A percentile compares a stretch with the other conserved stretches of the same genome.
Conservation (phyloP, 2,797 vertebrate genomes). For the Lerista edwardsae region DNA sequence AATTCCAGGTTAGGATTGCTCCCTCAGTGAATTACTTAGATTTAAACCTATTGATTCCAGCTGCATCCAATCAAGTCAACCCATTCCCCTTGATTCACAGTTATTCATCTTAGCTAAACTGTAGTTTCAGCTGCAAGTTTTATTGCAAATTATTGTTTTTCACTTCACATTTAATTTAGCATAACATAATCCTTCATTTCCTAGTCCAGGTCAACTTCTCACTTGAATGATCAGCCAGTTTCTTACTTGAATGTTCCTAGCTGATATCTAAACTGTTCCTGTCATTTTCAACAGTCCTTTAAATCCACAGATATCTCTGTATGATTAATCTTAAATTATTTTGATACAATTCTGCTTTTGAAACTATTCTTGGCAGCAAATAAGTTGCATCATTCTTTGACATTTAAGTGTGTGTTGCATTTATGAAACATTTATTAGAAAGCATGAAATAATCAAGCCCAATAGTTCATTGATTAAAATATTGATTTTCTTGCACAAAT, state of each 20-base stretch:
- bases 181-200: background rate
- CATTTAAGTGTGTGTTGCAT: background rate
- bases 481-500: background rate
- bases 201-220: background rate
- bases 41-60: background rate
- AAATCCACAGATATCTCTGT: background rate
- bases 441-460: conserved; percentile 1
- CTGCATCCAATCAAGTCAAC: no score
- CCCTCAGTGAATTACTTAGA: background rate
- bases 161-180: background rate
- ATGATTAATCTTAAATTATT: background rate
- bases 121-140: background rate
- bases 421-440: background rate
- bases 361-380: background rate
- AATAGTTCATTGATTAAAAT: conserved; percentile 1
- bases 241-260: background rate
- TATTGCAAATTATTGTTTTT: background rate
- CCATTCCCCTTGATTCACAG: background rate
- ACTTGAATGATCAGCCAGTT: no score
- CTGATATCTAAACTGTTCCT: background rate
- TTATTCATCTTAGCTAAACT: background rate
- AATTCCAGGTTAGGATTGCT: no score
- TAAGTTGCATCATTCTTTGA: background rate
- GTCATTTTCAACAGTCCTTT: background rate
- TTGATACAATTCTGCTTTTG: background rate